phyloP scores from a whole-genome alignment of 2,888 invertebrate species.

The Campoplex capitator region DNA sequence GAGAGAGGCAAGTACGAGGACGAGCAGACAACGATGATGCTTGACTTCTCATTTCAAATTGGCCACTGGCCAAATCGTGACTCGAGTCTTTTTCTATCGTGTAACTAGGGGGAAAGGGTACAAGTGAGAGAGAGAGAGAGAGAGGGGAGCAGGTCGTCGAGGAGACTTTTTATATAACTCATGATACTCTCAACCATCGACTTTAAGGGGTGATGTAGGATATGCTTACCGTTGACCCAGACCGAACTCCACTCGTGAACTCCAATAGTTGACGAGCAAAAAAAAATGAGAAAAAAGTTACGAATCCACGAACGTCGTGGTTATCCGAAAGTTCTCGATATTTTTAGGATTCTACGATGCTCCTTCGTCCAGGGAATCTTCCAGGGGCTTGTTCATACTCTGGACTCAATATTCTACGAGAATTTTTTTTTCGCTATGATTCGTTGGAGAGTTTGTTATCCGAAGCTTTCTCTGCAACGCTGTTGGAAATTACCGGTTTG shows the following conservation, averaged over 20 bases:
- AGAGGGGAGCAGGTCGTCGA: background rate
- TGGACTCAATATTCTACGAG: slow-evolving; percentile 26
- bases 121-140: background rate
- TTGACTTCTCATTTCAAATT: slow-evolving; percentile 70
- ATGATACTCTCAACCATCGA: slow-evolving; percentile 52
- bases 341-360: slow-evolving; percentile 16
- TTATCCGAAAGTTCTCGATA: slow-evolving; percentile 42
- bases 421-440: slow-evolving; percentile 27
- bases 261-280: slow-evolving; percentile 21
- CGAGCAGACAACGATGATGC: slow-evolving; percentile 55
- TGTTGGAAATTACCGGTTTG: slow-evolving; percentile 46
- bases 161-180: slow-evolving; percentile 14
- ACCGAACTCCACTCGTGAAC: slow-evolving; percentile 35
- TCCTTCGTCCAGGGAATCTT: background rate
- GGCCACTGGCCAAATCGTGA: slow-evolving; percentile 66
- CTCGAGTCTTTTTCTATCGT: slow-evolving; percentile 44
- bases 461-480: background rate
- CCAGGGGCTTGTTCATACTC: slow-evolving; percentile 3
- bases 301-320: background rate
- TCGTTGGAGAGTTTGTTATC: slow-evolving; percentile 48
- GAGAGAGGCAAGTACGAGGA: slow-evolving; percentile 46
- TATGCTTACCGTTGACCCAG: slow-evolving; percentile 41
- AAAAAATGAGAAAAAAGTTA: slow-evolving; percentile 5
- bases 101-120: slow-evolving; percentile 19
- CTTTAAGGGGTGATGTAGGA: slow-evolving; percentile 38